phyloP scores from a whole-genome alignment of 2,113 vertebrate genomes.

The Chiloscyllium plagiosum region DNA sequence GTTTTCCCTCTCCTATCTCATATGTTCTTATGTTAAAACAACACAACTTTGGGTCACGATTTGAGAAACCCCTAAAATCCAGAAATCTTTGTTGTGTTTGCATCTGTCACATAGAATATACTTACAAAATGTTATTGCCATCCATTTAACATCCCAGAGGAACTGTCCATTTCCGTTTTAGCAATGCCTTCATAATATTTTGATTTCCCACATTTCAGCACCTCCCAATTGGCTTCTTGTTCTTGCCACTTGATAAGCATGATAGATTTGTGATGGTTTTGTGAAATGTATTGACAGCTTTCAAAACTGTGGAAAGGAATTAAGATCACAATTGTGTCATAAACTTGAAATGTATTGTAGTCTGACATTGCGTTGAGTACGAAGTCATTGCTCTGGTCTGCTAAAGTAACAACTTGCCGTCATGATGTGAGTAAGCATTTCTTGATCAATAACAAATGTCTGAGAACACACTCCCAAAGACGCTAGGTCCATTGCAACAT shows the following conservation, averaged over 20 bases:
- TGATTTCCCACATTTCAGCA: neutral
- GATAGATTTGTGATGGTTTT: neutral
- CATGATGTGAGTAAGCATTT: conserved; percentile 9
- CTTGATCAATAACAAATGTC: neutral
- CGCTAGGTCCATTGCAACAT: neutral
- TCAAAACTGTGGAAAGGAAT: neutral
- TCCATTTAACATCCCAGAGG: neutral
- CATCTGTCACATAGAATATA: neutral
- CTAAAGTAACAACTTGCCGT: neutral
- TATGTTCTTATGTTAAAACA: neutral
- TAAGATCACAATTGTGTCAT: neutral
- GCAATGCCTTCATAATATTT: neutral
- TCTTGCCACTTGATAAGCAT: neutral
- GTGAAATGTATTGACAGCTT: neutral
- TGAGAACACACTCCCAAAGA: neutral
- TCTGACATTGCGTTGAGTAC: neutral
- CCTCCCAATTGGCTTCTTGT: neutral
- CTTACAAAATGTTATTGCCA: neutral
- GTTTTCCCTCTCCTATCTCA: neutral
- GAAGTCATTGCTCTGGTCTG: neutral
- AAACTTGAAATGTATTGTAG: neutral
- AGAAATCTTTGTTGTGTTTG: neutral
- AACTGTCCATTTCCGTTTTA: neutral
- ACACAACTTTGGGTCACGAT: neutral
- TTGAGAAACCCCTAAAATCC: neutral